Evolutionary conservation across 2,113 vertebrate species (phyloP).

Genomic region (Oryctolagus cuniculus): mOryCun1.1 NC_091436.1:108688501-108689000

Average conservation of each 20-base stretch:
- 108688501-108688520: neutral
- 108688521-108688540: neutral
- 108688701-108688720: constrained; percentile 8
- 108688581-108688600: neutral
- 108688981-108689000: constrained; percentile 34
- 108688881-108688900: constrained; percentile 6
- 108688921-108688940: neutral
- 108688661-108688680: neutral
- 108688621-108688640: neutral
- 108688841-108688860: neutral
- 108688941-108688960: neutral
- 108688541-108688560: neutral
- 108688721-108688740: neutral
- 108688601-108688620: constrained; percentile 4
- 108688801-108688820: neutral
- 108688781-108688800: neutral
- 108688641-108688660: constrained; percentile 11
- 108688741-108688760: constrained; percentile 1
- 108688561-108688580: neutral
- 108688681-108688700: neutral
- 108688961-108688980: neutral
- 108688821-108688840: neutral
- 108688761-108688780: neutral
- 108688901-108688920: constrained; percentile 40
- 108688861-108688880: constrained; percentile 7